Percentiles rank a stretch among this genome's conserved stretches.
Evolutionary conservation across 1,140 invertebrate genomes (phyloP).

Genomic region (Pseudachorutes palmiensis): DNA sequence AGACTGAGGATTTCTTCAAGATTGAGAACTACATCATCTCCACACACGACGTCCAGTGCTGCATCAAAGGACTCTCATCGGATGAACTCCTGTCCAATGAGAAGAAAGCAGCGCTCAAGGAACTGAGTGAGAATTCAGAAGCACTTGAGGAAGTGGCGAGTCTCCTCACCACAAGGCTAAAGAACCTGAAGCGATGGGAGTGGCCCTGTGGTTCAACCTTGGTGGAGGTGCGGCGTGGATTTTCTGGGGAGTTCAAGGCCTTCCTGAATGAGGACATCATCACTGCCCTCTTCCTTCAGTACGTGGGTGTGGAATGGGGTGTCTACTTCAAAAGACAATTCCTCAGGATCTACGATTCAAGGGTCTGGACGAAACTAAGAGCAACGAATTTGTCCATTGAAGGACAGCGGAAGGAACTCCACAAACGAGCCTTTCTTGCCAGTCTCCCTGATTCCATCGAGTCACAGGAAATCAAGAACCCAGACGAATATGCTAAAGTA

Average conservation of each 20-base stretch:
- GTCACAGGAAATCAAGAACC: constrained; percentile 8
- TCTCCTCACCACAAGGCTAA: constrained; percentile 20
- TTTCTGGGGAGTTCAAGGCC: constrained; percentile 15
- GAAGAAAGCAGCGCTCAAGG: constrained; percentile 15
- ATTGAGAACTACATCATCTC: not conserved
- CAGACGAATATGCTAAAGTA: constrained; percentile 15
- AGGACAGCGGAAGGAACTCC: constrained; percentile 1
- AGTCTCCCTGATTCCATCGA: constrained; percentile 14
- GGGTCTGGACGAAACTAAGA: constrained; percentile 15
- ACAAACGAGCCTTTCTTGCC: constrained; percentile 15
- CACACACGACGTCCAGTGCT: constrained; percentile 7
- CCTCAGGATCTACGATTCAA: constrained; percentile 17
- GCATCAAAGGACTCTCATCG: constrained; percentile 17
- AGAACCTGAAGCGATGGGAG: constrained; percentile 15
- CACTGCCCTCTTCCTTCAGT: constrained; percentile 25
- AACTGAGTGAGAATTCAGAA: constrained; percentile 19
- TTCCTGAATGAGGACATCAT: constrained; percentile 28
- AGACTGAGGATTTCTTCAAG: not conserved
- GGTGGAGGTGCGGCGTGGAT: constrained; percentile 20
- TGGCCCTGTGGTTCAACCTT: constrained; percentile 11
- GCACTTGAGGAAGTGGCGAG: constrained; percentile 21
- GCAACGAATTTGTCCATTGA: constrained; percentile 9
- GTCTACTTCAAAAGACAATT: constrained; percentile 7
- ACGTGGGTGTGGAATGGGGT: constrained; percentile 22
- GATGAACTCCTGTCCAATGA: constrained; percentile 20